These are phyloP conservation scores for Eristalinus sepulchralis DNA, from an alignment of 2,888 invertebrate genomes.

Conservation along the genomic window DNA sequence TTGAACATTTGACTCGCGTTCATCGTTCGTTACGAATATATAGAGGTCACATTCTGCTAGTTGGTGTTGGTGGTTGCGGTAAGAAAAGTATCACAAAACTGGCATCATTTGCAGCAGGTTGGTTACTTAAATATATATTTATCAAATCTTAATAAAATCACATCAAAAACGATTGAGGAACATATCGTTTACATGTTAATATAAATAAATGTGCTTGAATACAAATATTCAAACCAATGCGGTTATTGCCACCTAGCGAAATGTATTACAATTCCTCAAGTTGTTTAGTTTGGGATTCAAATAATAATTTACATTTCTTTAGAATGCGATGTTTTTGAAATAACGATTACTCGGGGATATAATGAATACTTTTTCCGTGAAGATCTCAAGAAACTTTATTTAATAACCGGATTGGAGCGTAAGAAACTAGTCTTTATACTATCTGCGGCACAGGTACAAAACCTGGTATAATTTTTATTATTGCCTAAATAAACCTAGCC, in stretches of 20 bases:
- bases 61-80: conserved; percentile 95
- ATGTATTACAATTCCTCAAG: too few relatives aligned
- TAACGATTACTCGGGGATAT: conserved; percentile 92
- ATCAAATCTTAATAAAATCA: background rate
- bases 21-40: conserved; percentile 91
- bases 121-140: background rate
- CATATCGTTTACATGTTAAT: too few relatives aligned
- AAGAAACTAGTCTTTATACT: conserved; percentile 92
- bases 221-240: too few relatives aligned
- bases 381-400: conserved; percentile 91
- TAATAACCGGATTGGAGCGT: conserved; percentile 88
- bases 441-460: conserved; percentile 87
- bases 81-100: conserved; percentile 91
- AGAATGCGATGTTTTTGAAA: conserved; percentile 91
- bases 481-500: background rate
- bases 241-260: too few relatives aligned
- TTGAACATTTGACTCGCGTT: conserved; percentile 93
- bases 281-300: too few relatives aligned
- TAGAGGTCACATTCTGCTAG: conserved; percentile 90
- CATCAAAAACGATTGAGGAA: too few relatives aligned
- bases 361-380: conserved; percentile 91
- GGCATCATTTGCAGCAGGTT: conserved; percentile 91
- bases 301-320: too few relatives aligned
- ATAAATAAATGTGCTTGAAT: too few relatives aligned
- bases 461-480: background rate